A percentile compares a stretch with the other conserved stretches of the same genome.
Evolutionary conservation across 2,888 invertebrate species (phyloP).

Genomic region (Brenthis ino): DNA sequence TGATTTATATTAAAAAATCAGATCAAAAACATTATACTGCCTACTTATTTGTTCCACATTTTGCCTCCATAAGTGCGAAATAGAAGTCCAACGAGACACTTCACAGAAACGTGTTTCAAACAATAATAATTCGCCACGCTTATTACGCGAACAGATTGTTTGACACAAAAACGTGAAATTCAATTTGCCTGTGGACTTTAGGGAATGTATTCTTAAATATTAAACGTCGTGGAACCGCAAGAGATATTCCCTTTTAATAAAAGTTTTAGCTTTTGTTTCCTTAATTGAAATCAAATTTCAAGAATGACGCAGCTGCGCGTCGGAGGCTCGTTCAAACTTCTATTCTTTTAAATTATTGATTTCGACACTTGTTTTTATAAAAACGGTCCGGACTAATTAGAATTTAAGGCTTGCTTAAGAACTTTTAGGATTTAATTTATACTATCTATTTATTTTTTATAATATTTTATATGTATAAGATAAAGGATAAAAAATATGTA

Average conservation of each 20-base stretch:
- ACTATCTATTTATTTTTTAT: too few relatives aligned
- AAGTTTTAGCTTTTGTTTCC: constrained; percentile 74
- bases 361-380: constrained; percentile 10
- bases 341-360: constrained; percentile 44
- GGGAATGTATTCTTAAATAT: constrained; percentile 39
- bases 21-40: too few relatives aligned
- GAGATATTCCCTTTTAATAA: constrained; percentile 69
- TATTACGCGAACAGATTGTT: constrained; percentile 25
- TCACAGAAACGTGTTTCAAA: not conserved
- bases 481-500: too few relatives aligned
- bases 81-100: not conserved
- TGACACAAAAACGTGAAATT: constrained; percentile 39
- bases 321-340: constrained; percentile 46
- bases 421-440: too few relatives aligned
- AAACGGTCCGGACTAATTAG: not conserved
- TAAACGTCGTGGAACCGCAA: constrained; percentile 48
- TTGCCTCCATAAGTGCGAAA: not conserved
- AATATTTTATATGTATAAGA: too few relatives aligned
- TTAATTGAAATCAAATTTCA: constrained; percentile 76
- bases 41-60: not conserved
- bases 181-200: constrained; percentile 47
- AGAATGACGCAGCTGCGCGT: constrained; percentile 72
- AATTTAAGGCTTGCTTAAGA: not conserved
- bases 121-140: constrained; percentile 10
- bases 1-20: too few relatives aligned